Conservation (phyloP, 2,113 vertebrate species). For the Sorex araneus region DNA sequence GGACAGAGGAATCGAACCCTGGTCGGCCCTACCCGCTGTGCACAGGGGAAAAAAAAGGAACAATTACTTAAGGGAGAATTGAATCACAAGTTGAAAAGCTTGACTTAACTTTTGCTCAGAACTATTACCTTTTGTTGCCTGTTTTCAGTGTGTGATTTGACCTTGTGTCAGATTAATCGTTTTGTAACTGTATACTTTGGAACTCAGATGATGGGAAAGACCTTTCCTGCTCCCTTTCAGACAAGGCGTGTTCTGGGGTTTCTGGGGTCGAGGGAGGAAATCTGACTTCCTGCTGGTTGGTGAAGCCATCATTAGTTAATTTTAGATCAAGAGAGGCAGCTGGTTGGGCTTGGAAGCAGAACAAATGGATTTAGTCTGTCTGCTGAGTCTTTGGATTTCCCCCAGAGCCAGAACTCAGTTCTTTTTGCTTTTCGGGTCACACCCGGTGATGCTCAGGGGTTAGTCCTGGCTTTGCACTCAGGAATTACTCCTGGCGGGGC, state of each 20-base stretch:
- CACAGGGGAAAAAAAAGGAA: neutral
- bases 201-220: conserved; percentile 1
- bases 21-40: too few relatives aligned
- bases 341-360: conserved; percentile 42
- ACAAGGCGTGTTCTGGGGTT: neutral
- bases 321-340: conserved; percentile 57
- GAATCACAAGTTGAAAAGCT: conserved; percentile 30
- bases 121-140: conserved; percentile 24
- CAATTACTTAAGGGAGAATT: neutral
- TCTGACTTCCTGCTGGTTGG: conserved; percentile 49
- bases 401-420: neutral
- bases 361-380: conserved; percentile 61
- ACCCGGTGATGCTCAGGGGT: too few relatives aligned
- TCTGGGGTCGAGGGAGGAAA: neutral
- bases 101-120: conserved; percentile 27
- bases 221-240: neutral
- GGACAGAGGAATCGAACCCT: too few relatives aligned
- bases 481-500: too few relatives aligned
- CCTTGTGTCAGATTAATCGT: neutral
- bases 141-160: conserved; percentile 10
- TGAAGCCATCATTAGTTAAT: conserved; percentile 45
- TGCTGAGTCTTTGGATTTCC: neutral
- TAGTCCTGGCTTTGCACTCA: too few relatives aligned
- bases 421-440: too few relatives aligned
- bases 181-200: conserved; percentile 18